Percentiles rank a stretch among this genome's conserved stretches.
Evolutionary conservation across 2,888 invertebrate species (phyloP).

Genomic region (Andricus curvator): DNA sequence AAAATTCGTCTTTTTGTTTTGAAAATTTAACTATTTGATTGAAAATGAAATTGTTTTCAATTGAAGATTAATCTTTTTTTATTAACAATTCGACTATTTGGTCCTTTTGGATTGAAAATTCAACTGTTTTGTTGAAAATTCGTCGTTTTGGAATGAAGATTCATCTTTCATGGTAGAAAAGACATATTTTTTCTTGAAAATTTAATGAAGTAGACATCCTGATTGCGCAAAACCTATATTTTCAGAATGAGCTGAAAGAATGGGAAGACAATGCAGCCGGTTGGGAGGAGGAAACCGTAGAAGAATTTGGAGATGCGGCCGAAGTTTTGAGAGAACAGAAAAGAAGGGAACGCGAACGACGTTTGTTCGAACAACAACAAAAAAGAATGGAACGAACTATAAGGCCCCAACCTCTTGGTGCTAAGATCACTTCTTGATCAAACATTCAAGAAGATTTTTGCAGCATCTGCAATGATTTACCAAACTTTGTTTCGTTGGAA

Average conservation of each 20-base stretch:
- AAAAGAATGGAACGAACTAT: conserved; percentile 67
- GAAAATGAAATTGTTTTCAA: no score
- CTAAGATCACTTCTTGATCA: conserved; percentile 73
- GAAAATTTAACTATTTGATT: no score
- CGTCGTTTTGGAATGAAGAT: no score
- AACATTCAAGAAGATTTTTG: conserved; percentile 41
- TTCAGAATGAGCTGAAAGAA: conserved; percentile 79
- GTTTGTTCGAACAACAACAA: conserved; percentile 71
- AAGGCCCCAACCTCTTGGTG: conserved; percentile 71
- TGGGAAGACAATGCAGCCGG: conserved; percentile 80
- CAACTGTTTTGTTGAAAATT: no score
- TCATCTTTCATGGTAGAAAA: no score
- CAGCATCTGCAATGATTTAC: neutral
- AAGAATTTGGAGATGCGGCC: conserved; percentile 70
- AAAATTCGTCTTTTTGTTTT: no score
- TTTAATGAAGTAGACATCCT: no score
- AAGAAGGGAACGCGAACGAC: conserved; percentile 68
- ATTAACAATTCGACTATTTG: no score
- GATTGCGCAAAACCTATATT: no score
- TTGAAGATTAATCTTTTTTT: no score
- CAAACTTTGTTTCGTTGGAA: neutral
- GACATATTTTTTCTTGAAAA: no score
- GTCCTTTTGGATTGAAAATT: no score
- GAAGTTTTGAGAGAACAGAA: conserved; percentile 69
- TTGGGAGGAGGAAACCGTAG: conserved; percentile 79